A percentile compares a stretch with the other conserved stretches of the same genome.
These are phyloP conservation scores for Amphiura filiformis DNA, from an alignment of 35 echinoderm and acorn worm species.

Conservation along the genomic window DNA sequence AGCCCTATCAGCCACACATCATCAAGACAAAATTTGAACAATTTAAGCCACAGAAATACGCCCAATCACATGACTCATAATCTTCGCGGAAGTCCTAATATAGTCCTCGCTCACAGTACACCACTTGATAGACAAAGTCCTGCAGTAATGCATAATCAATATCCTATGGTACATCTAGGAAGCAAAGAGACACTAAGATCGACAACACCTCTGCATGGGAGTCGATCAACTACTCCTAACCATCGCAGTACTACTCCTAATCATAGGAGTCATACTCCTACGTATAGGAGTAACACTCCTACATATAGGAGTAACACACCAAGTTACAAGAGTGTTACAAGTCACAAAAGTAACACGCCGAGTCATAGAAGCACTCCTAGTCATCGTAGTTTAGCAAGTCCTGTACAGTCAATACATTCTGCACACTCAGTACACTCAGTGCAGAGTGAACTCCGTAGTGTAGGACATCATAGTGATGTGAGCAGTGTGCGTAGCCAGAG, in stretches of 20 bases:
- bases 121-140: slow-evolving; percentile 28
- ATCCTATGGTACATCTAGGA: background rate
- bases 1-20: slow-evolving; percentile 46
- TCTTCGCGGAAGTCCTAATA: slow-evolving; percentile 12
- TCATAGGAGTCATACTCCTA: slow-evolving; percentile 13
- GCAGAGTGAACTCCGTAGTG: slow-evolving; percentile 85
- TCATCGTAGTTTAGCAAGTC: slow-evolving; percentile 47
- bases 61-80: slow-evolving; percentile 6
- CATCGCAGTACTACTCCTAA: background rate
- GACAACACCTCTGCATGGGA: slow-evolving; percentile 4
- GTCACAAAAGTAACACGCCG: slow-evolving; percentile 10
- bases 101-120: slow-evolving; percentile 19
- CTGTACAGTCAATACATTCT: slow-evolving; percentile 60
- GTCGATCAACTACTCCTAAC: slow-evolving; percentile 22
- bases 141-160: background rate
- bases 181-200: background rate
- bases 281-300: background rate
- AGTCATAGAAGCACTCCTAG: slow-evolving; percentile 14
- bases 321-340: slow-evolving; percentile 35
- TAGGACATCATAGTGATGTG: slow-evolving; percentile 59
- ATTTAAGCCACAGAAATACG: slow-evolving; percentile 11
- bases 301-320: background rate
- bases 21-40: background rate
- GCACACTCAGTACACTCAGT: slow-evolving; percentile 1
- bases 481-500: slow-evolving; percentile 64